Percentiles rank a stretch among this genome's conserved stretches.
These are phyloP conservation scores for Branchipolynoe longqiensis DNA, from an alignment of 2,888 invertebrate genomes.

Conservation along the genomic window DNA sequence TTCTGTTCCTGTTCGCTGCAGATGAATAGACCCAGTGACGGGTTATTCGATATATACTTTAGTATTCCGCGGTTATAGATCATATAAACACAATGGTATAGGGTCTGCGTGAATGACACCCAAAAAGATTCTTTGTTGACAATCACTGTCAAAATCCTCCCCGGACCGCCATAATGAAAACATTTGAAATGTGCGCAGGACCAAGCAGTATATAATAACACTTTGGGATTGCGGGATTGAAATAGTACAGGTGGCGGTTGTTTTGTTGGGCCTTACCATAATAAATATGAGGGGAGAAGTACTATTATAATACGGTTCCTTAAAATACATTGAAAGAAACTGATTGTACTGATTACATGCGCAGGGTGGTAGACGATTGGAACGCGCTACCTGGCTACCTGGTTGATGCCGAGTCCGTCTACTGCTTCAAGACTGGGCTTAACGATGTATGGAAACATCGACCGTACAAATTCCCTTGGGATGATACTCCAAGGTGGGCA, in stretches of 20 bases:
- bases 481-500: no score
- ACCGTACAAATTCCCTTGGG: no score
- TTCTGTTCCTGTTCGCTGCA: not conserved
- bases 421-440: no score
- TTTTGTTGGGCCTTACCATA: no score
- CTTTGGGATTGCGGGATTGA: constrained; percentile 8
- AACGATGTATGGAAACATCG: no score
- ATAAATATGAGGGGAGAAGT: no score
- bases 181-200: constrained; percentile 63
- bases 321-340: no score
- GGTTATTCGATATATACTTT: not conserved
- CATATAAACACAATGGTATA: not conserved
- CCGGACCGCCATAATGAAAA: constrained; percentile 59
- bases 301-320: no score
- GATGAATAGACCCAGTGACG: not conserved
- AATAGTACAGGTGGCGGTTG: not conserved
- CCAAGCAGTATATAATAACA: constrained; percentile 3
- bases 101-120: constrained; percentile 5
- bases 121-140: constrained; percentile 52
- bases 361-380: no score
- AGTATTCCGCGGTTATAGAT: not conserved
- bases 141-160: constrained; percentile 40
- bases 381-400: no score
- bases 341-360: no score
- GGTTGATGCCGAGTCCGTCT: no score